These are phyloP conservation scores for Caenorhabditis tropicalis DNA, from an alignment of 1,140 invertebrate species.

Conservation along the genomic window DNA sequence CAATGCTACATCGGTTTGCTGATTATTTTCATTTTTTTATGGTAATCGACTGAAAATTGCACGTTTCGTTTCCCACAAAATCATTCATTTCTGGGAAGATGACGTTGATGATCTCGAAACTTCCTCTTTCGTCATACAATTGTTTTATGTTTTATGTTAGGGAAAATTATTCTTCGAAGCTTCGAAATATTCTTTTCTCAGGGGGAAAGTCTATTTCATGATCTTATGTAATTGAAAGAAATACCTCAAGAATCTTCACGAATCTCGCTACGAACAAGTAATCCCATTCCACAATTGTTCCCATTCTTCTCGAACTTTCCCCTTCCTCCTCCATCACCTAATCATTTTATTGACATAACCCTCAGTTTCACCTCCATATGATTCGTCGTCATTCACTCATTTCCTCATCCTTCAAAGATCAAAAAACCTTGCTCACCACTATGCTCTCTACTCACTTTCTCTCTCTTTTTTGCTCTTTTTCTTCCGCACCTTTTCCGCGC, in stretches of 20 bases:
- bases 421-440: neutral
- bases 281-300: too few species aligned
- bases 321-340: neutral
- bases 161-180: too few species aligned
- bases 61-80: too few species aligned
- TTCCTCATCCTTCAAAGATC: conserved; percentile 26
- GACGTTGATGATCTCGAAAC: too few species aligned
- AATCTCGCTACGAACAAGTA: too few species aligned
- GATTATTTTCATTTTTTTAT: neutral
- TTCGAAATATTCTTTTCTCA: too few species aligned
- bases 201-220: too few species aligned
- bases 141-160: too few species aligned
- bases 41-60: neutral
- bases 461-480: neutral
- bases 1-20: neutral
- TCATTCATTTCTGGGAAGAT: too few species aligned
- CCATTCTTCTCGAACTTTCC: neutral
- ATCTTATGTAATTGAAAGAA: too few species aligned
- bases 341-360: conserved; percentile 26
- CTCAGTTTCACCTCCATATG: neutral
- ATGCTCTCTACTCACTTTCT: neutral
- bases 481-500: neutral
- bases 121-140: too few species aligned
- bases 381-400: neutral
- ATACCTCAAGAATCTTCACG: too few species aligned